Conservation (phyloP, 1,140 invertebrate species). For the Stegodyphus mimosarum region DNA sequence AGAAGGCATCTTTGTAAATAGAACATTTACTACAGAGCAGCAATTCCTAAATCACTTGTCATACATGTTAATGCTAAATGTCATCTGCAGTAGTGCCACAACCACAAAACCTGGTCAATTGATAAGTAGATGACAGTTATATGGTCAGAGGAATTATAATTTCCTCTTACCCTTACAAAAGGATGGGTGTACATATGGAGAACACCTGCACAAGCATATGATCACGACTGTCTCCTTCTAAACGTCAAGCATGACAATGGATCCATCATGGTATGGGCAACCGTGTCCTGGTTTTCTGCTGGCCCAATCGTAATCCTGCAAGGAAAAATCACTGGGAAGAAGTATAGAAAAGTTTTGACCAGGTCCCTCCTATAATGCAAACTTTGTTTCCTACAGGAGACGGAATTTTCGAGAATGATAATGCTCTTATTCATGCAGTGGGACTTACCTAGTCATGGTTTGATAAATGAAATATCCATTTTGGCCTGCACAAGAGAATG, state of each 20-base stretch:
- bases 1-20: background rate
- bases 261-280: background rate
- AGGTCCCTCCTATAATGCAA: background rate
- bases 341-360: background rate
- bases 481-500: background rate
- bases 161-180: background rate
- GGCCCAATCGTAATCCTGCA: background rate
- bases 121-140: background rate
- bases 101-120: background rate
- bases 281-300: background rate
- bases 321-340: background rate
- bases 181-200: background rate
- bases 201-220: constrained; percentile 2
- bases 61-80: background rate
- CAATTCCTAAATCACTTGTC: background rate
- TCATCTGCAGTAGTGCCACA: background rate
- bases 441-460: background rate
- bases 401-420: background rate
- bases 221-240: background rate
- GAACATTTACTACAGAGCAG: background rate
- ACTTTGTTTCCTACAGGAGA: background rate
- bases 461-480: background rate
- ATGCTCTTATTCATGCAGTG: background rate
- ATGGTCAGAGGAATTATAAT: background rate
- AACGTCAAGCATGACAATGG: background rate